Conservation (phyloP, 2,797 vertebrate genomes). For the Morus bassanus region DNA sequence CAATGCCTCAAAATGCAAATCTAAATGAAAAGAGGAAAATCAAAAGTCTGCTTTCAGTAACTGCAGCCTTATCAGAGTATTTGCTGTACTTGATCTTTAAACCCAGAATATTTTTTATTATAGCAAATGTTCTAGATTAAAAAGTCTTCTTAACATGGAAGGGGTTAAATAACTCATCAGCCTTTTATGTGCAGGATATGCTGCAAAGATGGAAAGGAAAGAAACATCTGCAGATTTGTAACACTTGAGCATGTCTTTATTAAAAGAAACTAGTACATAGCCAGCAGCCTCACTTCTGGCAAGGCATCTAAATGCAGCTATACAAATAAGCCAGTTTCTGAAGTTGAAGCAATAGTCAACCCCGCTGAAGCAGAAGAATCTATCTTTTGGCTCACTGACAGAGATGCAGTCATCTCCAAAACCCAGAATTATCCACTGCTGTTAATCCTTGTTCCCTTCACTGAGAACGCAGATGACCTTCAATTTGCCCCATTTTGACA, state of each 20-base stretch:
- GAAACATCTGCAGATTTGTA: constrained; percentile 1
- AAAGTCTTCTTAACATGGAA: background rate
- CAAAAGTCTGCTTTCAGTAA: background rate
- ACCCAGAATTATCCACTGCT: constrained; percentile 17
- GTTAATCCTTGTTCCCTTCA: constrained; percentile 38
- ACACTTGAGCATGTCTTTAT: background rate
- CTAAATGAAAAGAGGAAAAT: background rate
- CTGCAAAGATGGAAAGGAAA: background rate
- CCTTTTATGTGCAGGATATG: background rate
- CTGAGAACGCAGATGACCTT: background rate
- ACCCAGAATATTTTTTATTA: background rate
- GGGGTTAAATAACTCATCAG: background rate
- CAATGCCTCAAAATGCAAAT: background rate
- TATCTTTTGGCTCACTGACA: constrained; percentile 46
- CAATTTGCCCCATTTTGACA: background rate
- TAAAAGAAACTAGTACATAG: constrained; percentile 2
- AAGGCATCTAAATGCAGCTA: constrained; percentile 19
- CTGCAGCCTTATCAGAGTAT: background rate
- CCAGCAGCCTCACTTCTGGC: constrained; percentile 28
- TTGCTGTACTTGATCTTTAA: background rate
- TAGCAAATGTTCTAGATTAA: background rate
- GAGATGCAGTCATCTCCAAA: constrained; percentile 17
- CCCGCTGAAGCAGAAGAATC: constrained; percentile 11
- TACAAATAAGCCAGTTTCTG: constrained; percentile 29
- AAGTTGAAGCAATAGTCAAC: constrained; percentile 7